Base-by-base conservation (phyloP, 2,888 invertebrate species). In the Endotricha flammealis region DNA sequence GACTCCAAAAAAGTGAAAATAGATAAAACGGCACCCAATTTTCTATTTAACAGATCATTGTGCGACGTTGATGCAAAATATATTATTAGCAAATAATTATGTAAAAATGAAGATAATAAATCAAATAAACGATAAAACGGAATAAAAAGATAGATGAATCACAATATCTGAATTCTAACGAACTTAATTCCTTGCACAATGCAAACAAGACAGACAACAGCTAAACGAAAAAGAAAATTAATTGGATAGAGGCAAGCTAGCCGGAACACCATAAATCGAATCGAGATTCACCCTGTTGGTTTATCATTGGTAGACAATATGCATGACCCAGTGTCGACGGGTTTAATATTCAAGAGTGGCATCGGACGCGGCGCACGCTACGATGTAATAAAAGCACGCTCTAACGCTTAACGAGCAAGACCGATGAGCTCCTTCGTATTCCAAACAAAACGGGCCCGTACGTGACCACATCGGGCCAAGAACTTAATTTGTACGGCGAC, bases 361-460 rank as follows among this genome's bases (percentile, higher is more conserved):
- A 66, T n/a, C 73, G 65, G 53, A 61, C 58, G 74, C 68, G 74
- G 72, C 76, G 75, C 75, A 73, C 80, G 80, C 77, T 64, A 57
- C 68, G 62, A 53, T 71, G 78, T 83, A 82, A 83, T 83, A 85
- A 83, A 85, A 83, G 82, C 85, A 85, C 83, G 85, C 82, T 78
- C 71, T 71, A 58, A 65, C 79, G 83, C 80, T 82, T 83, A 85
- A 85, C 83, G 80, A 85, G 76, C 74, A 68, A 64, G 73, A 66
- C 76, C 79, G 79, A 82, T 80, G 83, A 83, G 79, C 73, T 75
- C 72, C 80, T 80, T 75, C 81, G 80, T 81, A 81, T 82, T 85
- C 80, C 83, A 80, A 81, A 83, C 79, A 79, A 80, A 81, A 67
- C 72, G 68, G 67, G 67, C 70, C 61, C 55, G 68, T 66, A 83